Evolutionary conservation across 2,888 invertebrate genomes (phyloP).

Genomic region (Steromphala cineraria): DNA sequence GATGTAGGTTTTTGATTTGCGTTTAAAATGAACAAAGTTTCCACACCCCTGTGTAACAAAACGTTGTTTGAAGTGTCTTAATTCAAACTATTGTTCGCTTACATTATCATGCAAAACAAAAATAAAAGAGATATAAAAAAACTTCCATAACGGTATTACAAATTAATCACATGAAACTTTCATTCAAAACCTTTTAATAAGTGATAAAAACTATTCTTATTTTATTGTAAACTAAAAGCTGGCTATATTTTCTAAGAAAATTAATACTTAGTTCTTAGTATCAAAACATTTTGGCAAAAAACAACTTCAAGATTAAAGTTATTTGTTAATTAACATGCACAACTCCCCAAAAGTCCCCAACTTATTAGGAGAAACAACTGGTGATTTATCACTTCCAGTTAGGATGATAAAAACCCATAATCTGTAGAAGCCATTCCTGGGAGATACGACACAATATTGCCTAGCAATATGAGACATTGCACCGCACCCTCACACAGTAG

Average conservation of each 20-base stretch:
- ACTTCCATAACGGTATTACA: too few relatives aligned
- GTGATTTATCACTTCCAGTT: not conserved
- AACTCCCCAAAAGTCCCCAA: not conserved
- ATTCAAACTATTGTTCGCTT: too few relatives aligned
- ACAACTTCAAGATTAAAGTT: not conserved
- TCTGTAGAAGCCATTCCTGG: not conserved
- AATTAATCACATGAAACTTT: too few relatives aligned
- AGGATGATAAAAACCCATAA: not conserved
- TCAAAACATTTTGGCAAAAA: too few relatives aligned
- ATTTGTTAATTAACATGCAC: not conserved
- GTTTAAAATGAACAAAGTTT: constrained; percentile 14
- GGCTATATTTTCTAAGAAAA: too few relatives aligned
- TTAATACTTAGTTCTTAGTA: too few relatives aligned
- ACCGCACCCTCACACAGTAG: not conserved
- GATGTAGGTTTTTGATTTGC: constrained; percentile 10
- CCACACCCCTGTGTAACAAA: constrained; percentile 20
- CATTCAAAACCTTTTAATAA: too few relatives aligned
- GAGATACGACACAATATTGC: not conserved
- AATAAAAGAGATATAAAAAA: too few relatives aligned
- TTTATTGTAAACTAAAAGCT: too few relatives aligned
- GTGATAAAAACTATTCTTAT: too few relatives aligned
- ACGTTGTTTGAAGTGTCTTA: too few relatives aligned
- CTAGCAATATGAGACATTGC: not conserved
- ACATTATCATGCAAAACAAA: too few relatives aligned
- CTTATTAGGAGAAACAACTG: not conserved